Conservation (phyloP, 1,140 invertebrate genomes). For the Ganaspis sp. region DNA sequence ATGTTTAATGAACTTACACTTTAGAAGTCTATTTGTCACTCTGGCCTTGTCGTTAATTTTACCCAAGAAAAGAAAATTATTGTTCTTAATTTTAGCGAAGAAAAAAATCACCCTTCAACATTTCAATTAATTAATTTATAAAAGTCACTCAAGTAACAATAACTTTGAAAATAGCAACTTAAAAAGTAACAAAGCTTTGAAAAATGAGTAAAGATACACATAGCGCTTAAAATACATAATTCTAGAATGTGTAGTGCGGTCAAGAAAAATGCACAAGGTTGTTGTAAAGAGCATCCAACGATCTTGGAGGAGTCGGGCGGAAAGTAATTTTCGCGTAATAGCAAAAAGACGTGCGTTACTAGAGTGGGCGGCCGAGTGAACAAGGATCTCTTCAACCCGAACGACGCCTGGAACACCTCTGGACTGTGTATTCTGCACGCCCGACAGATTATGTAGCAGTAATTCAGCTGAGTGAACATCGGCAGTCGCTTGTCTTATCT, state of each 20-base stretch:
- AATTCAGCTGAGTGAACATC: conserved; percentile 60
- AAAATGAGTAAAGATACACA: neutral
- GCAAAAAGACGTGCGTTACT: conserved; percentile 53
- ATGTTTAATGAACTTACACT: too few relatives aligned
- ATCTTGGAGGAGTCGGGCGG: conserved; percentile 46
- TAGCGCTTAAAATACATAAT: neutral
- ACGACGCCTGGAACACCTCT: conserved; percentile 48
- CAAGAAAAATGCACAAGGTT: conserved; percentile 38
- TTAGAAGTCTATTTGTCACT: too few relatives aligned
- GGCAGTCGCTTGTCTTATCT: conserved; percentile 53
- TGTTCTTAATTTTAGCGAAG: too few relatives aligned
- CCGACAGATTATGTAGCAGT: conserved; percentile 55
- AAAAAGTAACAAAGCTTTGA: too few relatives aligned
- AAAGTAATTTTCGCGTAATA: conserved; percentile 61
- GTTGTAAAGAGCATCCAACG: conserved; percentile 37
- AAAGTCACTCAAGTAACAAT: too few relatives aligned
- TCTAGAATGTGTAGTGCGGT: conserved; percentile 36
- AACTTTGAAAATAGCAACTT: too few relatives aligned
- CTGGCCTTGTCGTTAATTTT: too few relatives aligned
- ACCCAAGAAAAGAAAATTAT: too few relatives aligned
- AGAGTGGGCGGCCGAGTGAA: conserved; percentile 50
- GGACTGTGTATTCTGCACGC: conserved; percentile 47
- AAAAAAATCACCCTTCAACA: too few relatives aligned
- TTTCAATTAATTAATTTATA: too few relatives aligned
- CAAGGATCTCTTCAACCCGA: conserved; percentile 47